phyloP scores from a whole-genome alignment of 2,797 vertebrate species.

The Valencia hispanica region DNA sequence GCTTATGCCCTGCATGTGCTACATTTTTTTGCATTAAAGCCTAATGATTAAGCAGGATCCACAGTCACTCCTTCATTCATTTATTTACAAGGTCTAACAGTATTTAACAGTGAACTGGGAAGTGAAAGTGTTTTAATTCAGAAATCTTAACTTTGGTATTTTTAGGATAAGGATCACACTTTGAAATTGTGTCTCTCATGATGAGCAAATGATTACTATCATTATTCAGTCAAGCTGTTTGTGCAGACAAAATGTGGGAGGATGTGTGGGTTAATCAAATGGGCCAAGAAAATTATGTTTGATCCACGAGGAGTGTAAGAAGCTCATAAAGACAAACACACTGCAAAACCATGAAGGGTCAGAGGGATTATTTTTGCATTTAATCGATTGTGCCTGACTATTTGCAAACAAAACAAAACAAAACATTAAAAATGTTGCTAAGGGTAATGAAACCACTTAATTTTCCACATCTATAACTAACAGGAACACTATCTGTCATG shows the following conservation, averaged over 20 bases:
- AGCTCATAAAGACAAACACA: constrained; percentile 49
- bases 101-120: not conserved
- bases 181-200: constrained; percentile 52
- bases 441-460: constrained; percentile 5
- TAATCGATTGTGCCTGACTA: constrained; percentile 8
- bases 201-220: constrained; percentile 69
- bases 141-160: constrained; percentile 30
- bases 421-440: constrained; percentile 5
- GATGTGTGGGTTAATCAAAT: constrained; percentile 60
- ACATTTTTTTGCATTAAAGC: not conserved
- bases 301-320: constrained; percentile 41
- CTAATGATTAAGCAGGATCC: not conserved
- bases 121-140: constrained; percentile 27
- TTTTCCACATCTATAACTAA: constrained; percentile 14
- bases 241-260: constrained; percentile 62
- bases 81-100: not conserved
- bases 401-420: constrained; percentile 21
- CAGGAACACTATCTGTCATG: not conserved
- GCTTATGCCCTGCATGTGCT: no score
- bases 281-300: constrained; percentile 55
- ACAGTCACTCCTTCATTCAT: not conserved
- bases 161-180: constrained; percentile 42
- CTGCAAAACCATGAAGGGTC: constrained; percentile 28
- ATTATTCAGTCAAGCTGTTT: constrained; percentile 69
- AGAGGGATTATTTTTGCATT: constrained; percentile 23